Conservation (phyloP, 2,797 vertebrate genomes). For the Sus cebifrons region DNA sequence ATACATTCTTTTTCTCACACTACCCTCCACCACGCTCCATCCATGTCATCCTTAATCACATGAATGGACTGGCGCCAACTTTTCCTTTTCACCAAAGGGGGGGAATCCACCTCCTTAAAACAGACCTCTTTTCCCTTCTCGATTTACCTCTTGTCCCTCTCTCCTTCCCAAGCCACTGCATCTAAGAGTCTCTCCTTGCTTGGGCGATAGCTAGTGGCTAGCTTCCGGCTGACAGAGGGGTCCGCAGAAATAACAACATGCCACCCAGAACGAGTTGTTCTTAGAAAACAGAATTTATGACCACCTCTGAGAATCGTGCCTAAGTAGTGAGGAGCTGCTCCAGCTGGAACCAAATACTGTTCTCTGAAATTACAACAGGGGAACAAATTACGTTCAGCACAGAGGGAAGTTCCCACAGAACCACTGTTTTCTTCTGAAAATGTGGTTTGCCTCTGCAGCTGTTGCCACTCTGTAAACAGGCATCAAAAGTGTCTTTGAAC, state of each 20-base stretch:
- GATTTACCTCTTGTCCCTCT: not conserved
- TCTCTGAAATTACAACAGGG: conserved; percentile 31
- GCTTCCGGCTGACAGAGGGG: not conserved
- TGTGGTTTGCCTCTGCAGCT: not conserved
- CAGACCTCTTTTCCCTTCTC: not conserved
- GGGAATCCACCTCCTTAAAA: not conserved
- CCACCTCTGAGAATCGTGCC: not conserved
- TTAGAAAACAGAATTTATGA: conserved; percentile 29
- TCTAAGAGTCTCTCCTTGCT: conserved; percentile 14
- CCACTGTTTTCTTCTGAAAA: conserved; percentile 53
- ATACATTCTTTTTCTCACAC: no score
- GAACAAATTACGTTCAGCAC: not conserved
- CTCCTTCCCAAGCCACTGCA: not conserved
- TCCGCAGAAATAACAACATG: not conserved
- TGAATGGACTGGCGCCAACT: not conserved
- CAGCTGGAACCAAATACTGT: not conserved
- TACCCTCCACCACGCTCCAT: no score
- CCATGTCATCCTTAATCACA: conserved; percentile 5
- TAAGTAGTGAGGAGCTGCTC: not conserved
- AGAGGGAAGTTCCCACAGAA: conserved; percentile 58
- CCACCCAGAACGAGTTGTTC: not conserved
- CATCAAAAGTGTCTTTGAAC: conserved; percentile 41
- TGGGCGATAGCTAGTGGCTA: not conserved
- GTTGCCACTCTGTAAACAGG: conserved; percentile 35
- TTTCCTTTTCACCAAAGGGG: conserved; percentile 14